These are phyloP conservation scores for Oryzias dopingdopingensis DNA, from an alignment of 2,797 vertebrate species.

Conservation along the genomic window DNA sequence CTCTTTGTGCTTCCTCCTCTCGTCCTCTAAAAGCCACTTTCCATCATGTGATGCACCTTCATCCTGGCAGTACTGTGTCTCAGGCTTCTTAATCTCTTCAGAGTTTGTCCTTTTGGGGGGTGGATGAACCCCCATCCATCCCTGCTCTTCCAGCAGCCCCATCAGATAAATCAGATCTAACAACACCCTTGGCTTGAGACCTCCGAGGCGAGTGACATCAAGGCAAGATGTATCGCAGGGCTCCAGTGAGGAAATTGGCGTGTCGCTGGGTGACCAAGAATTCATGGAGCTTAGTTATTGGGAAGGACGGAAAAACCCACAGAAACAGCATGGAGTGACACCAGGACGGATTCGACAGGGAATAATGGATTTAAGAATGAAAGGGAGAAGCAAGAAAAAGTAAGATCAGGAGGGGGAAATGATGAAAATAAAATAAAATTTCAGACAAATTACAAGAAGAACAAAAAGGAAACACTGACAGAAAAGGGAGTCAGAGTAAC, in stretches of 20 bases:
- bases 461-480: conserved; percentile 47
- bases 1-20: conserved; percentile 46
- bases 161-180: conserved; percentile 82
- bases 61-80: conserved; percentile 57
- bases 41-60: conserved; percentile 65
- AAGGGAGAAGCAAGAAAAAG: conserved; percentile 62
- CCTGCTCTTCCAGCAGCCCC: conserved; percentile 79
- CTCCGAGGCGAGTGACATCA: conserved; percentile 71
- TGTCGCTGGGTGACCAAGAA: conserved; percentile 89
- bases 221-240: conserved; percentile 73
- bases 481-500: conserved; percentile 41
- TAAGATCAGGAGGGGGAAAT: conserved; percentile 56
- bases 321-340: conserved; percentile 67
- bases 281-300: conserved; percentile 84
- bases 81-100: conserved; percentile 58
- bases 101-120: conserved; percentile 44
- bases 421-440: conserved; percentile 57
- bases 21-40: conserved; percentile 41
- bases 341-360: conserved; percentile 58
- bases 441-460: conserved; percentile 45
- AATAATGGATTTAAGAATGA: conserved; percentile 63
- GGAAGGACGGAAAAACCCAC: conserved; percentile 65
- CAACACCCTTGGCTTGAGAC: conserved; percentile 75
- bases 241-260: conserved; percentile 78
- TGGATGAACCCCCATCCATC: conserved; percentile 43